Conservation (phyloP, 2,888 invertebrate genomes). For the Cheilosia urbana region DNA sequence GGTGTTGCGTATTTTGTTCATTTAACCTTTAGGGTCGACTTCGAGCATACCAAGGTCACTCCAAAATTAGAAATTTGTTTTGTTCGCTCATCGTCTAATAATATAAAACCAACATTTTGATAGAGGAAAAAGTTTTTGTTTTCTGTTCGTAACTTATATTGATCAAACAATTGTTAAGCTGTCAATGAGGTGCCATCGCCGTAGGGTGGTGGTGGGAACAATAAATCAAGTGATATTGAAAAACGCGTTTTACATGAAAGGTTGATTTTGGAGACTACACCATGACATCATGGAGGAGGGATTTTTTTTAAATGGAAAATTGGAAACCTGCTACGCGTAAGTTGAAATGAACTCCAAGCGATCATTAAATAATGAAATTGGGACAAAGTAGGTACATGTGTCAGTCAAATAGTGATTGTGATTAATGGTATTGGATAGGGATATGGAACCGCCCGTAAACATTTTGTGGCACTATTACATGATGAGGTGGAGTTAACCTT, state of each 20-base stretch:
- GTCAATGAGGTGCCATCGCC: conserved; percentile 59
- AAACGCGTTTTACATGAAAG: conserved; percentile 46
- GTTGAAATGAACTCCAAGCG: background rate
- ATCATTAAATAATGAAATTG: conserved; percentile 21
- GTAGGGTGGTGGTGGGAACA: conserved; percentile 21
- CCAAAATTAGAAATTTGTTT: conserved; percentile 43
- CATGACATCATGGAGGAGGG: conserved; percentile 15
- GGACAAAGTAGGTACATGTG: conserved; percentile 35
- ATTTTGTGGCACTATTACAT: background rate
- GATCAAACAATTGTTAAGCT: conserved; percentile 60
- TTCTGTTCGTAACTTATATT: conserved; percentile 29
- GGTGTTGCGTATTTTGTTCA: conserved; percentile 8
- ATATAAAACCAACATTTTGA: conserved; percentile 32
- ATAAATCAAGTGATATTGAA: conserved; percentile 59
- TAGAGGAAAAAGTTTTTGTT: conserved; percentile 27
- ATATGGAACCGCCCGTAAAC: conserved; percentile 6
- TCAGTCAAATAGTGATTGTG: conserved; percentile 17
- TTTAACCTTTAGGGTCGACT: conserved; percentile 52
- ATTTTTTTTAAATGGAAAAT: background rate
- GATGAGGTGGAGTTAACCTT: too few species aligned
- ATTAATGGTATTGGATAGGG: conserved; percentile 21
- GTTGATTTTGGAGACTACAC: conserved; percentile 8
- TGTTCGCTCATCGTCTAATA: conserved; percentile 55
- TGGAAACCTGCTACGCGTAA: background rate
- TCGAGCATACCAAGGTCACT: conserved; percentile 40